Base-by-base conservation (phyloP, 1,140 invertebrate species). In the Wasmannia auropunctata region DNA sequence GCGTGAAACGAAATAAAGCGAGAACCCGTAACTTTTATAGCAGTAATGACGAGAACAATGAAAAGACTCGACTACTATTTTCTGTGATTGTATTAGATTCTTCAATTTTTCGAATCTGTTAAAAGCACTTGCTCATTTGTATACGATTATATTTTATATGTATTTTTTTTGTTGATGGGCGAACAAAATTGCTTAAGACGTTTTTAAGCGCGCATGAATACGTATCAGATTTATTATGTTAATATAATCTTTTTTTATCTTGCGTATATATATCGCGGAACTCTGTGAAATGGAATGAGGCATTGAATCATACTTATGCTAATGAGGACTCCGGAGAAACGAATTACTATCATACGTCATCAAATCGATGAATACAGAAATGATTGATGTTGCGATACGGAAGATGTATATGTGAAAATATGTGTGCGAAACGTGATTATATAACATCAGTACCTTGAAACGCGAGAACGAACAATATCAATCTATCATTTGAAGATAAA, bases 181-280 rank as follows among this genome's bases (percentile, higher is more conserved):
- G 10, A 31, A 28, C 58, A 22, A 25, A 19, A 22, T 28, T 58
- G 25, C 14, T 75, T 28, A 25, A 77, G 19, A n/a, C n/a, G 28
- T 25, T 76, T 54, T 79, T 51, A 67, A 51, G 31, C 14, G 65
- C 40, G 11, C 14, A 79, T 34, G 16, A 67, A 37, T 46, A 46
- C 4, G 14, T 46, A 16, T 16, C 34, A 49, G n/a, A 4, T 19
- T 11, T 79, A 51, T 67, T 79, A 79, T 65, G 76, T 43, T 65
- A 79, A 65, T 63, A 16, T 14, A 19, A 77, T 79, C 34, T 34
- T 58, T 56, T 67, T 51, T 58, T 63, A 81, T 72, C 51, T 72
- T 8, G 19, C 37, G 11, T 19, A 19, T 34, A 19, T 34, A 28
- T 37, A 31, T 58, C 25, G 22, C n/a, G 31, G 5, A 25, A 22